Evolutionary conservation across 2,888 invertebrate species (phyloP).

Genomic region (Microctonus brassicae): DNA sequence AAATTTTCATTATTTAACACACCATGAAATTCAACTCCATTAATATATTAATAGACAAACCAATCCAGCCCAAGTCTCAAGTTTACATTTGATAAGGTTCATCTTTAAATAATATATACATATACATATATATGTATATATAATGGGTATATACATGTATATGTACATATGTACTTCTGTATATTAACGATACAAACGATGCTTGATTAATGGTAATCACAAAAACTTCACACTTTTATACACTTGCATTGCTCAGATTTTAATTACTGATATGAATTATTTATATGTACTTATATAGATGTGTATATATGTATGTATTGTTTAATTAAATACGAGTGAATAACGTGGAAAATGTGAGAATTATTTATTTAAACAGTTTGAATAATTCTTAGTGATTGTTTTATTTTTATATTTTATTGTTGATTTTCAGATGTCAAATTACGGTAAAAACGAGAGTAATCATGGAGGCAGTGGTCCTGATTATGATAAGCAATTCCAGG

Average conservation of each 20-base stretch:
- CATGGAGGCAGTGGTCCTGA: constrained; percentile 71
- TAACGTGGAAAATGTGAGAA: not conserved
- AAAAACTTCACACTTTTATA: not conserved
- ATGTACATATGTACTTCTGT: too few relatives aligned
- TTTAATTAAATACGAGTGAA: not conserved
- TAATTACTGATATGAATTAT: constrained; percentile 2
- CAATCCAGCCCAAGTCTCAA: not conserved
- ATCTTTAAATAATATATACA: not conserved
- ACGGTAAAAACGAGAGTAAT: constrained; percentile 57
- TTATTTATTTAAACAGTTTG: not conserved
- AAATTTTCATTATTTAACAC: not conserved
- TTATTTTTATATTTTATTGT: constrained; percentile 7
- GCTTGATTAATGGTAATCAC: not conserved
- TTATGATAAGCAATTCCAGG: constrained; percentile 86
- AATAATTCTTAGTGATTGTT: constrained; percentile 31
- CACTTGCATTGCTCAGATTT: not conserved
- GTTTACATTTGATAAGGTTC: not conserved
- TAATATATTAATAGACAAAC: not conserved
- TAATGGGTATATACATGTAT: too few relatives aligned
- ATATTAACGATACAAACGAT: not conserved
- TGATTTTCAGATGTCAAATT: constrained; percentile 64
- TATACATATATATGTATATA: too few relatives aligned
- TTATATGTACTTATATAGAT: too few relatives aligned
- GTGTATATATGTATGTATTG: too few relatives aligned
- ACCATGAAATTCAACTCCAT: not conserved